Conservation (phyloP, 1,140 invertebrate genomes). For the Leptopilina boulardi region DNA sequence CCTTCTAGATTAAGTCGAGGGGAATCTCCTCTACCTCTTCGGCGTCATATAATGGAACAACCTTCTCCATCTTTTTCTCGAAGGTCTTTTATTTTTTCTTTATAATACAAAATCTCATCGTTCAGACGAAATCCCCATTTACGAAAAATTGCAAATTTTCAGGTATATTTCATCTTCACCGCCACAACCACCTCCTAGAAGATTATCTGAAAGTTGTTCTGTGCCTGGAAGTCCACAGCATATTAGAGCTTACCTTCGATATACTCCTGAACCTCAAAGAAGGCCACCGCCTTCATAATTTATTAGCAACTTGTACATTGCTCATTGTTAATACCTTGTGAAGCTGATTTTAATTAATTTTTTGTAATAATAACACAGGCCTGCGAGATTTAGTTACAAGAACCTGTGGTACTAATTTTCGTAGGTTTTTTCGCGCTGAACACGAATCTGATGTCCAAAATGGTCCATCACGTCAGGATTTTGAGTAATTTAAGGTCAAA, state of each 20-base stretch:
- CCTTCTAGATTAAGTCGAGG: conserved; percentile 81
- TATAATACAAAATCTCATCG: too few relatives aligned
- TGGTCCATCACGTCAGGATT: too few relatives aligned
- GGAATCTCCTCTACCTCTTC: conserved; percentile 79
- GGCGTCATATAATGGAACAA: conserved; percentile 79
- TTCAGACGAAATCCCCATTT: too few relatives aligned
- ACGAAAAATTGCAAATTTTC: too few relatives aligned
- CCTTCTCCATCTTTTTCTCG: conserved; percentile 77
- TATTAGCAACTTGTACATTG: conserved; percentile 57
- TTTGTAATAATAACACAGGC: too few relatives aligned
- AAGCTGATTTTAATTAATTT: too few relatives aligned
- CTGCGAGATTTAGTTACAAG: too few relatives aligned
- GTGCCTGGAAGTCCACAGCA: conserved; percentile 84
- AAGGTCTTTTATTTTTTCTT: conserved; percentile 72
- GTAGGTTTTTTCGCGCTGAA: too few relatives aligned
- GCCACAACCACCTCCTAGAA: conserved; percentile 79
- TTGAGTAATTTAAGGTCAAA: too few relatives aligned
- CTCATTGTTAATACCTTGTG: conserved; percentile 66
- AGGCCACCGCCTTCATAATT: conserved; percentile 78
- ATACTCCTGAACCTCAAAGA: conserved; percentile 84
- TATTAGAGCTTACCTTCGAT: conserved; percentile 80
- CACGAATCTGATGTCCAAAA: too few relatives aligned
- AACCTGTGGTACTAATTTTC: too few relatives aligned
- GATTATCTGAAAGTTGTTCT: conserved; percentile 80
- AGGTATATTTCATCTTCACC: conserved; percentile 83